Evolutionary conservation across 2,797 vertebrate genomes (phyloP).

Genomic region (Prionace glauca): DNA sequence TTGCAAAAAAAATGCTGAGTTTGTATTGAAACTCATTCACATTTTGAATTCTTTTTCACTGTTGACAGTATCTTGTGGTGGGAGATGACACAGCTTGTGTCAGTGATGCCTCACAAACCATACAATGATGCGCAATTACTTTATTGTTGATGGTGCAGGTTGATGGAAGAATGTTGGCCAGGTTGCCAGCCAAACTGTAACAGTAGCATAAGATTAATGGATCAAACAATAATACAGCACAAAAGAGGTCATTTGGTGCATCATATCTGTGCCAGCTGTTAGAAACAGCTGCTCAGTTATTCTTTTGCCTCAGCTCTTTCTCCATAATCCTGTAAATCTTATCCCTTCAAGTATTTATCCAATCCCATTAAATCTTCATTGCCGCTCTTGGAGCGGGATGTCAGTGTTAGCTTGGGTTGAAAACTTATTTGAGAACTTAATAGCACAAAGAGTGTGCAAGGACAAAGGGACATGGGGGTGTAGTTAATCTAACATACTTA

Average conservation of each 20-base stretch:
- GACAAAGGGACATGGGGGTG: not conserved
- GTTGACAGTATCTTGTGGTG: not conserved
- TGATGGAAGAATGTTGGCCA: not conserved
- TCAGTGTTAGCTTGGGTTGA: not conserved
- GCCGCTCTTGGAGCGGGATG: not conserved
- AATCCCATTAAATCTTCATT: not conserved
- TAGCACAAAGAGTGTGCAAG: not conserved
- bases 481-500: too few relatives aligned
- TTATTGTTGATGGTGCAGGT: not conserved
- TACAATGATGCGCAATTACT: not conserved
- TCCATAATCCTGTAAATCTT: not conserved
- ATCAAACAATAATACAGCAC: not conserved
- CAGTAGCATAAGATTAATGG: not conserved
- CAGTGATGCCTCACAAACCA: not conserved
- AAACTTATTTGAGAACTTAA: not conserved
- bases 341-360: not conserved
- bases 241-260: too few relatives aligned
- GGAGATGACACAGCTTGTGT: not conserved
- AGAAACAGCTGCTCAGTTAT: not conserved
- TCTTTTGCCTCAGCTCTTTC: not conserved
- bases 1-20: not conserved
- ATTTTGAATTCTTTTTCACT: not conserved
- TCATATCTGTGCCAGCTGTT: not conserved
- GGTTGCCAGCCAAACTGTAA: not conserved
- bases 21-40: not conserved